Percentiles rank a stretch among this genome's conserved stretches.
Evolutionary conservation across 2,797 vertebrate genomes (phyloP).

Genomic region (Myotis daubentonii): DNA sequence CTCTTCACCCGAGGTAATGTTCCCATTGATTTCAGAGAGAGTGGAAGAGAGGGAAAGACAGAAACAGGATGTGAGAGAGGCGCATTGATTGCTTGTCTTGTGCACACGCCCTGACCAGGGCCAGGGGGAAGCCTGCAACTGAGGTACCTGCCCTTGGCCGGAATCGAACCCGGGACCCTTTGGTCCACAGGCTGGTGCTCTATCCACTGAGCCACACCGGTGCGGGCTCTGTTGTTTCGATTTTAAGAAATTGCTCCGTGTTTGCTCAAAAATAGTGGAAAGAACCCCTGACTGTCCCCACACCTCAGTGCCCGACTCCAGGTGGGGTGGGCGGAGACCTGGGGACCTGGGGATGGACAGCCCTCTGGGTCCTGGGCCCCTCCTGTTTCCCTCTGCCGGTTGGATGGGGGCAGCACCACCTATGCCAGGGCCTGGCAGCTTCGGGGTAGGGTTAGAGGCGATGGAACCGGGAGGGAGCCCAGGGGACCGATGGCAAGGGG

Average conservation of each 20-base stretch:
- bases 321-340: accelerated
- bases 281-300: neutral
- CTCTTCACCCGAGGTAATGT: no score
- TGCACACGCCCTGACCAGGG: no score
- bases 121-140: no score
- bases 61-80: no score
- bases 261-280: neutral
- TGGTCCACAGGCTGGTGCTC: no score
- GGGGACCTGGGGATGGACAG: neutral
- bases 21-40: no score
- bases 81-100: no score
- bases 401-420: neutral
- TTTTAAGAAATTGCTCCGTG: neutral
- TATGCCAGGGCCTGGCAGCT: neutral
- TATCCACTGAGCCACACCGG: no score
- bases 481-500: neutral
- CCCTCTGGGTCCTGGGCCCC: neutral
- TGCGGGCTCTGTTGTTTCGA: no score
- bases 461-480: neutral
- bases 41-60: no score
- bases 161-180: no score
- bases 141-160: no score
- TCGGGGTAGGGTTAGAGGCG: neutral
- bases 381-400: neutral
- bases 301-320: accelerated